These are phyloP conservation scores for Branchipolynoe longqiensis DNA, from an alignment of 2,888 invertebrate genomes.

Conservation along the genomic window DNA sequence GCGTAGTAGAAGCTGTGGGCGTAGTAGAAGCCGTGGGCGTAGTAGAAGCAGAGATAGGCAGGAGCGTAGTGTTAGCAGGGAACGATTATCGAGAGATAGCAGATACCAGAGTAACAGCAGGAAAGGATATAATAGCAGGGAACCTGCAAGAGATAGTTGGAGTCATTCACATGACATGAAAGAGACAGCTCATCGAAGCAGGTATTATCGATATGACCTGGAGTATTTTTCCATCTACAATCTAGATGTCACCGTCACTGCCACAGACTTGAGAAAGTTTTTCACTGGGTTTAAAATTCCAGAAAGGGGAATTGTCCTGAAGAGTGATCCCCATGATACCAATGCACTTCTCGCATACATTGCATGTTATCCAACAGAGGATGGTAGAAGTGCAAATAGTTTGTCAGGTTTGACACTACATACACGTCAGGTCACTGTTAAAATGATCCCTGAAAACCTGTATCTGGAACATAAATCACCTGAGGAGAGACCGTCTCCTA, in stretches of 20 bases:
- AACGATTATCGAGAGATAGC: background rate
- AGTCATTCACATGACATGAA: background rate
- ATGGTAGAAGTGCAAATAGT: background rate
- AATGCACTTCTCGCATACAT: background rate
- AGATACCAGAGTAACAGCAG: background rate
- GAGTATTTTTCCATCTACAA: background rate
- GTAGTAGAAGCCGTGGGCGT: background rate
- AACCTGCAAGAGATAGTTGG: background rate
- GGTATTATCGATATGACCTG: too few species aligned
- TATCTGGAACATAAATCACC: background rate
- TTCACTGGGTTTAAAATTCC: background rate
- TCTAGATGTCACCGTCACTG: slow-evolving; percentile 9
- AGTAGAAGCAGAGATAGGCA: slow-evolving; percentile 14
- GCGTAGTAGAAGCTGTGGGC: too few species aligned
- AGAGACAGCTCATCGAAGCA: background rate
- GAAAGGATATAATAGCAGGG: background rate
- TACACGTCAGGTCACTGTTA: background rate
- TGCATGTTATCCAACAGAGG: background rate
- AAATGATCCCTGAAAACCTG: background rate
- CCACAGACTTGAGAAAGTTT: background rate
- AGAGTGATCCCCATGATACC: background rate
- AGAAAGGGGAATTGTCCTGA: background rate
- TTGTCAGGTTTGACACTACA: background rate
- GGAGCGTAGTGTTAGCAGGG: background rate
- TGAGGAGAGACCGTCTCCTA: background rate